These are phyloP conservation scores for Microplitis manilae DNA, from an alignment of 2,888 invertebrate genomes.

Conservation along the genomic window DNA sequence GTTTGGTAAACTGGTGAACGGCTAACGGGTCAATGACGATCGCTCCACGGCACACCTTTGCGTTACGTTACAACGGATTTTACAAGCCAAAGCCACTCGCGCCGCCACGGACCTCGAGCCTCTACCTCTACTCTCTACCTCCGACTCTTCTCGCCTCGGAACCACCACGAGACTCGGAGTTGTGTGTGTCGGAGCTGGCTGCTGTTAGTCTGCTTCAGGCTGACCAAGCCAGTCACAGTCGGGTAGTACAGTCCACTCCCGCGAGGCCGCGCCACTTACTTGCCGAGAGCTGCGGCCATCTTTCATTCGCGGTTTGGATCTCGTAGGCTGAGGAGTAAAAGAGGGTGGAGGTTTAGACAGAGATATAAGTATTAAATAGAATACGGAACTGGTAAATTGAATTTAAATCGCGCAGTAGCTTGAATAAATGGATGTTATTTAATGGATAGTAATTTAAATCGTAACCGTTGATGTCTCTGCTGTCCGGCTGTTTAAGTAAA, in stretches of 20 bases:
- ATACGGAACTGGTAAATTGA: not conserved
- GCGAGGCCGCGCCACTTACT: not conserved
- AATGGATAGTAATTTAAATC: no score
- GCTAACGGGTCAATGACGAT: slow-evolving; percentile 25
- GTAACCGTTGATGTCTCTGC: not conserved
- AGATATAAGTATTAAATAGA: not conserved
- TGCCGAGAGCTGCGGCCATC: not conserved
- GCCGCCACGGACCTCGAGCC: slow-evolving; percentile 16
- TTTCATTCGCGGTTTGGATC: not conserved
- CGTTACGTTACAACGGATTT: slow-evolving; percentile 16
- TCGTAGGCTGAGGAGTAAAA: not conserved
- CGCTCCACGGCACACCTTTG: slow-evolving; percentile 23
- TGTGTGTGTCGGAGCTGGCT: slow-evolving; percentile 24
- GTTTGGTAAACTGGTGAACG: slow-evolving; percentile 19
- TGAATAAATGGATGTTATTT: not conserved
- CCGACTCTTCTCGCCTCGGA: slow-evolving; percentile 43
- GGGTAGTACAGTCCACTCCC: not conserved
- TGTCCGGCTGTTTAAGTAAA: not conserved
- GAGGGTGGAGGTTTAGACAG: not conserved
- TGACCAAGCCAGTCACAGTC: not conserved
- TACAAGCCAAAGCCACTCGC: slow-evolving; percentile 26
- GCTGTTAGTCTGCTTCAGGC: slow-evolving; percentile 1
- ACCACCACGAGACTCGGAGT: slow-evolving; percentile 46
- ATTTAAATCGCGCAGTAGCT: not conserved
- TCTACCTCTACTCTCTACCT: slow-evolving; percentile 21